Evolutionary conservation across 1,140 invertebrate genomes (phyloP), one percentile per base, ranked within the genome.

Genomic region (Pollicipes pollicipes): DNA sequence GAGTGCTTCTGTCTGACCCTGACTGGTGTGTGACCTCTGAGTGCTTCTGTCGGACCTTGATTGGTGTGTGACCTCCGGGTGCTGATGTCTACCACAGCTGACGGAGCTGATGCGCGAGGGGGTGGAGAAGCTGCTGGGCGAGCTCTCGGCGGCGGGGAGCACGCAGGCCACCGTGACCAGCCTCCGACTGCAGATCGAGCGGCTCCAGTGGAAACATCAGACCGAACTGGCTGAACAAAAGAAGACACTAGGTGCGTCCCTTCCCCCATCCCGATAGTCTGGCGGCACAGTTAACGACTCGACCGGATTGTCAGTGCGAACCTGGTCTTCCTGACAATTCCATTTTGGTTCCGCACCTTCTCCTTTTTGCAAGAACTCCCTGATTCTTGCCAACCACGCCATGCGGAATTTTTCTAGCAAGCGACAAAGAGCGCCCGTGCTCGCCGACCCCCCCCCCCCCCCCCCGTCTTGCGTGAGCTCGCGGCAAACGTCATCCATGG

Each of bases 121-220:
- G 35, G 77, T 87, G 35, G 82, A 85, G 72, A 84, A 86, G 69
- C 82, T 85, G 24, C 77, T 86, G 29, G 76, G 78, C 37, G 85
- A 86, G 72, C 75, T 86, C 70, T 78, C 80, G 0, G 78, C 72
- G 13, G 74, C 76, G 8, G 79, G 79, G 26, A 80, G 80, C 68
- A 78, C 82, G 17, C 83, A 85, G 73, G 85, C 84, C 0, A 82
- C 79, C 8, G 81, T 87, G 71, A 81, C 83, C 63, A 78, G 78
- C 3, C 74, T 88, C 26, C 81, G 84, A 72, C 75, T 88, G 28
- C 86, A 88, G 76, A 82, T 88, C 26, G 87, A 88, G 75, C 82
- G 83, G 26, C 77, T 85, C 64, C 84, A 84, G 73, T 87, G 87
- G 82, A 80, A 82, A 71, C 86, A 88, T 75, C 79, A 82, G 68